Percentiles rank a stretch among this genome's conserved stretches.
Conservation (phyloP, 2,888 invertebrate genomes). For the Eristalis arbustorum region DNA sequence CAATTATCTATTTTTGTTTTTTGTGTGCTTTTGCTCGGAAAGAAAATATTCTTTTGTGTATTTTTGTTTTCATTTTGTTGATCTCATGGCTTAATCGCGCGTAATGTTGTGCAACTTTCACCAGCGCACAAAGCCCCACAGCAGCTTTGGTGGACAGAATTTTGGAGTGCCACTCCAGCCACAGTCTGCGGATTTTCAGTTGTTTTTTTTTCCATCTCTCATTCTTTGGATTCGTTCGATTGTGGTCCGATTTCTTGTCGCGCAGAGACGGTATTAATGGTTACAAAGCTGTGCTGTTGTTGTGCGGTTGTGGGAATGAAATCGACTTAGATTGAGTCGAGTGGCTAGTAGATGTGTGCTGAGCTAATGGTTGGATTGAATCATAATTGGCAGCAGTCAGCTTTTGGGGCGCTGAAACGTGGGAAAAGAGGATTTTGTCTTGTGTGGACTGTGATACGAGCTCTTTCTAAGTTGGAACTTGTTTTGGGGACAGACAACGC, state of each 20-base stretch:
- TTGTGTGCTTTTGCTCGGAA: background rate
- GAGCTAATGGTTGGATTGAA: slow-evolving; percentile 14
- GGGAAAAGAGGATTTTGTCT: background rate
- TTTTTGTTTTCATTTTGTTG: slow-evolving; percentile 11
- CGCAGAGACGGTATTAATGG: background rate
- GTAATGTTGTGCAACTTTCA: slow-evolving; percentile 39
- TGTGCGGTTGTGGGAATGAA: background rate
- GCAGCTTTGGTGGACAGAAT: background rate
- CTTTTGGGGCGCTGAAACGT: background rate
- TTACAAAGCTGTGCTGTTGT: slow-evolving; percentile 5
- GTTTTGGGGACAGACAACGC: background rate
- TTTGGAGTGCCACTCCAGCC: slow-evolving; percentile 3
- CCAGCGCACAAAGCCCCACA: slow-evolving; percentile 9
- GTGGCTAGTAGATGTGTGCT: slow-evolving; percentile 7
- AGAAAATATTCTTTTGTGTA: background rate
- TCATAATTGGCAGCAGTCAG: slow-evolving; percentile 21
- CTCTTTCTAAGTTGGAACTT: background rate
- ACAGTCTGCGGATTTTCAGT: background rate
- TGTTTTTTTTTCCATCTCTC: background rate
- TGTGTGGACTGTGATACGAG: background rate
- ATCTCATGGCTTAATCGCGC: slow-evolving; percentile 13
- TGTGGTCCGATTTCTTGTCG: slow-evolving; percentile 1
- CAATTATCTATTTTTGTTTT: background rate
- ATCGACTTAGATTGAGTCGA: background rate
- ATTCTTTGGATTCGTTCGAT: background rate